Base-by-base conservation (phyloP, 2,113 vertebrate species). In the Regulus satrapa region DNA sequence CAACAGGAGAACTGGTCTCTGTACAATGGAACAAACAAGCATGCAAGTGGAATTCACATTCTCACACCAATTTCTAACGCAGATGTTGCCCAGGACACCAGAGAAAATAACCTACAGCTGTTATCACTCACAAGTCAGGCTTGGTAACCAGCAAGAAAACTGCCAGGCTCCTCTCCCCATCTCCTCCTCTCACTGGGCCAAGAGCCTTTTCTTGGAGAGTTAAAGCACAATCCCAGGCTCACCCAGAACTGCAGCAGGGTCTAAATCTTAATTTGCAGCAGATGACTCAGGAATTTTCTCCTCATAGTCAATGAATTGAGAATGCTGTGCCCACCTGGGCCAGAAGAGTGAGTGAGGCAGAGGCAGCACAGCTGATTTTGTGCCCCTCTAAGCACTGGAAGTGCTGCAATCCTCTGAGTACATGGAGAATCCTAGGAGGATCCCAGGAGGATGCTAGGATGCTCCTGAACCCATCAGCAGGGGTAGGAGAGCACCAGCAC, bases 271-370 rank as follows among this genome's bases (percentile, higher is more conserved):
- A 91, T 89, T 89, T 78, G 73, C 48, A 93, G 85, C 81, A 94
- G 87, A 89, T 89, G 84, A 89, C 76, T 89, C 61, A 7, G 48
- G 92, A 89, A 91, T 97, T 72, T 91, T 75, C 84, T 87, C 77
- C 64, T 74, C 0, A 63, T 2, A 87, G 26, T n/a, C 63, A 89
- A 49, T 1, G n/a, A 28, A 55, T 1, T 40, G 52, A 71, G 71
- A 69, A 79, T 41, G 84, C 76, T 76, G 48, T 14, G 0, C 38
- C 61, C 69, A 67, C n/a, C 4, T 3, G 38, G 51, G 72, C 34
- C 29, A 29, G 58, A 36, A 14, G 52, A 72, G 48, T 4, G 34
- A 73, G 20, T 6, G 72, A 85, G 69, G 72, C 80, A 91, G 87
- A 76, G 59, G 26, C 73, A 77, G 76, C 41, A 46, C 73, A 5